Base-by-base conservation (phyloP, 2,888 invertebrate genomes). In the Dasysyrphus albostriatus region DNA sequence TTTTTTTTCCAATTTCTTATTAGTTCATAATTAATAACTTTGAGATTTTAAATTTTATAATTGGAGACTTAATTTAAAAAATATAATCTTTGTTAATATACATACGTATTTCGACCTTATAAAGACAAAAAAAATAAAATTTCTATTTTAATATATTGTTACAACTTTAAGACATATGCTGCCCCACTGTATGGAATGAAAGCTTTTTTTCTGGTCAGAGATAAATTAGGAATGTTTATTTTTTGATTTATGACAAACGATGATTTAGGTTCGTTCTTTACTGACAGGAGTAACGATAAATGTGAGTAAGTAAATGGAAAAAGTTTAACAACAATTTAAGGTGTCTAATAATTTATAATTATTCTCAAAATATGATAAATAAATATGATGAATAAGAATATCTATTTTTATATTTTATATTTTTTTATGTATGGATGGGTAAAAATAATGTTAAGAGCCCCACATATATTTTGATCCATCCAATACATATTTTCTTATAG, bases 381-480 rank as follows among this genome's bases (percentile, higher is more conserved):
- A 7, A 32, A 32, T n/a, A n/a, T n/a, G n/a, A n/a, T n/a, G n/a
- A 2, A 5, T 24, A 6, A 9, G 29, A 29, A 42, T 29, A 42
- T 58, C 1, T 12, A 19, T 16, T 16, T 34, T 37, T 34, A 44
- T 10, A 29, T 14, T n/a, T 42, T 29, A 5, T 9, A n/a, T n/a
- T 39, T 9, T 39, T n/a, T 4, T n/a, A 19, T 82, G 72, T 88
- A 69, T 77, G 88, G 84, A 84, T 63, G 83, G 73, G 75, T 82
- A 73, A 61, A 87, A 82, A 79, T 79, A 82, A 61, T 82, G 78
- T 59, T 54, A 32, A 65, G 88, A 88, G 88, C 88, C 88, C 88
- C 82, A 74, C 80, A 84, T 58, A 67, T 74, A 81, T 84, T 84
- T 83, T 83, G 56, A 88, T 88, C 61, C 83, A 76, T 79, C 88